Evolutionary conservation across 2,888 invertebrate species (phyloP), one percentile per base, ranked within the genome.

Genomic region (Beris chalybata): DNA sequence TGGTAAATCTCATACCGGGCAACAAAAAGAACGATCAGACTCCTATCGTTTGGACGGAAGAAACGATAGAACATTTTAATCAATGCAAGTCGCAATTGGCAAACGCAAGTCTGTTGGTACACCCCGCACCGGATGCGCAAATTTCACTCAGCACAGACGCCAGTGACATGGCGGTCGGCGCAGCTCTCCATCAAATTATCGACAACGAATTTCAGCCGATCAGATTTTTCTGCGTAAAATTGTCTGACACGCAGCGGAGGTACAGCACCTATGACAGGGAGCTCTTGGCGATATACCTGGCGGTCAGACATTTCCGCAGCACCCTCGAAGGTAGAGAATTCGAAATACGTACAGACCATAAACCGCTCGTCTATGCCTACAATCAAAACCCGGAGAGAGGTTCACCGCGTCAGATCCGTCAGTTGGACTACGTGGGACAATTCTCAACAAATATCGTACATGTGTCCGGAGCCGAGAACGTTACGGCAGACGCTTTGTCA

Each of bases 391-490:
- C 9, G 38, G 38, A 2, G n/a, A 38, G 3, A 38, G 38, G 7
- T 3, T 38, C 38, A 4, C 7, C 38, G 3, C 5, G 38, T 7
- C 38, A 38, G 3, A 38, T 38, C 38, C 38, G 38, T 3, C 38
- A 38, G 1, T 38, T 38, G 38, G 38, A 38, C 9, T 38, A 3
- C 38, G 3, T 38, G 1, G 38, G 38, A 38, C 38, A 38, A 67
- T 65, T 70, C 52, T 70, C 70, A 13, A 70, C 67, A 9, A 69
- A 70, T 43, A 71, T 71, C n/a, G 55, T 65, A 13, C 69, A 70
- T 53, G 31, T 72, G 13, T 47, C 68, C 22, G 72, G 71, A 13
- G 52, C 65, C 3, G 66, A 69, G 5, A 72, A 72, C 52, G 58
- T 66, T 11, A 50, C 57, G 47, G 71, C 71, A 15, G 70, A 71